Percentiles rank a stretch among this genome's conserved stretches.
Conservation (phyloP, 2,888 invertebrate species). For the Cryptocephalus primarius region DNA sequence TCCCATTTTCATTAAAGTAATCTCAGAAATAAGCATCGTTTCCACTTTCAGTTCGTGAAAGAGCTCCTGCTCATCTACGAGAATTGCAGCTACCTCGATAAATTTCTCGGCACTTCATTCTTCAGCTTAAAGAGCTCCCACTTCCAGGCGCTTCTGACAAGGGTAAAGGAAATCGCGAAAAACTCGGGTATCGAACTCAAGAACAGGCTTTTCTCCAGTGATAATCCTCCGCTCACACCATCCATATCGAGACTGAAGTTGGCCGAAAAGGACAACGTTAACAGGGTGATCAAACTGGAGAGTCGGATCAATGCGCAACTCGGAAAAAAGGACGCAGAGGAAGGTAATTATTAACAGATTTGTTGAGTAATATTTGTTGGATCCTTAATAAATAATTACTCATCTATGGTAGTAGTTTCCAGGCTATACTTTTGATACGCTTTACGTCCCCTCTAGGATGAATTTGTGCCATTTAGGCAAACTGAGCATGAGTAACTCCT, state of each 20-base stretch:
- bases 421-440: too few species aligned
- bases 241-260: conserved; percentile 21
- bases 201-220: conserved; percentile 29
- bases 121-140: conserved; percentile 49
- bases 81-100: conserved; percentile 77
- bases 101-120: conserved; percentile 73
- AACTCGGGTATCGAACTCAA: conserved; percentile 62
- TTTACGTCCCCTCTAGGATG: too few species aligned
- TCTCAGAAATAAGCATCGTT: too few species aligned
- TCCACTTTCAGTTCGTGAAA: conserved; percentile 52
- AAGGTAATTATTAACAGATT: conserved; percentile 2
- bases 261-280: conserved; percentile 34
- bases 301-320: conserved; percentile 32
- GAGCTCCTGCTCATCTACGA: conserved; percentile 73
- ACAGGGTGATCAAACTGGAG: conserved; percentile 34
- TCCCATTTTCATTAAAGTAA: too few species aligned
- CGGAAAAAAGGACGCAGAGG: conserved; percentile 23
- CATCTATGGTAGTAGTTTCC: too few species aligned
- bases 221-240: conserved; percentile 16
- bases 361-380: too few species aligned
- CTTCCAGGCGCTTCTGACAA: conserved; percentile 64
- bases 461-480: too few species aligned
- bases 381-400: too few species aligned
- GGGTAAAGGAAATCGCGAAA: conserved; percentile 63
- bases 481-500: too few species aligned